These are phyloP conservation scores for Protodeltote pygarga DNA, from an alignment of 2,888 invertebrate genomes.

Conservation along the genomic window DNA sequence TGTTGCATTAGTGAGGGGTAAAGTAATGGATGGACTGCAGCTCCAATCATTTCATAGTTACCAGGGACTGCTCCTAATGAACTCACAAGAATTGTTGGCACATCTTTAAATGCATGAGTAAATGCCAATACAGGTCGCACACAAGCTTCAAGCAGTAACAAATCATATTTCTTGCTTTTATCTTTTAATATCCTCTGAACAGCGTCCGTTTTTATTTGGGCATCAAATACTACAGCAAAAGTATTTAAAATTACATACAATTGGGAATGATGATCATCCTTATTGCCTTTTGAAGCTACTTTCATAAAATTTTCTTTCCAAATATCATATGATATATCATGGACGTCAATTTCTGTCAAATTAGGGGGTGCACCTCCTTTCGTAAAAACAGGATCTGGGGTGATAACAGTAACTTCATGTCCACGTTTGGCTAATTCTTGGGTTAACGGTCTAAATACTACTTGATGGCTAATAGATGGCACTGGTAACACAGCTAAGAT, in stretches of 20 bases:
- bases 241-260: not conserved
- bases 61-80: slow-evolving; percentile 49
- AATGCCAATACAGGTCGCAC: slow-evolving; percentile 34
- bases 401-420: slow-evolving; percentile 75
- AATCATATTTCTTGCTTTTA: slow-evolving; percentile 44
- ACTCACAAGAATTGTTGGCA: slow-evolving; percentile 59
- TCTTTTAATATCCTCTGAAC: slow-evolving; percentile 49
- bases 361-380: slow-evolving; percentile 59
- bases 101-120: slow-evolving; percentile 36
- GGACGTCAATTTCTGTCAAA: slow-evolving; percentile 72
- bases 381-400: slow-evolving; percentile 69
- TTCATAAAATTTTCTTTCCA: slow-evolving; percentile 35
- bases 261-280: slow-evolving; percentile 17
- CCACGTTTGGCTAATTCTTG: slow-evolving; percentile 72
- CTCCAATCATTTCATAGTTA: slow-evolving; percentile 50
- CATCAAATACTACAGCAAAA: slow-evolving; percentile 30
- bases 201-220: slow-evolving; percentile 14
- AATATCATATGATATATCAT: slow-evolving; percentile 57
- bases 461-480: slow-evolving; percentile 79
- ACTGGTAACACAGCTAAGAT: slow-evolving; percentile 64
- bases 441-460: slow-evolving; percentile 69
- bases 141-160: slow-evolving; percentile 52
- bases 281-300: slow-evolving; percentile 20
- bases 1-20: slow-evolving; percentile 45
- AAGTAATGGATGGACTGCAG: slow-evolving; percentile 53